Evolutionary conservation across 1,140 invertebrate species (phyloP).

Genomic region (Hypsibius dujardini): DNA sequence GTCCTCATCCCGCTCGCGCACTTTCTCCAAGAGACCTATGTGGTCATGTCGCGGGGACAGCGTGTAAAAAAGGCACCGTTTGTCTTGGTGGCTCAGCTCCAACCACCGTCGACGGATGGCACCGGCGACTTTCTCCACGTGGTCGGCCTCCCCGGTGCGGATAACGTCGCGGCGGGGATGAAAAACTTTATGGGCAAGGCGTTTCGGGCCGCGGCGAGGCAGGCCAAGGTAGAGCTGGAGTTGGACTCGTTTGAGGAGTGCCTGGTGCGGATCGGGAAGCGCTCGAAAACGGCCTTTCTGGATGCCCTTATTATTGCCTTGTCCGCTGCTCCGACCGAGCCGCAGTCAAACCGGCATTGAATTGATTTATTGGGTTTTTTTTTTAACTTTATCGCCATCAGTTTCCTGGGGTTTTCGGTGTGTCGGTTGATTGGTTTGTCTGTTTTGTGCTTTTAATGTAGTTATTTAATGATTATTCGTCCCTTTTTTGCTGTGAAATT

Average conservation of each 20-base stretch:
- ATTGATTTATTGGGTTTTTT: too few relatives aligned
- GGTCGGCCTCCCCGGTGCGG: not conserved
- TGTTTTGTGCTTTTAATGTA: too few relatives aligned
- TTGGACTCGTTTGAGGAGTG: not conserved
- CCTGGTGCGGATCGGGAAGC: not conserved
- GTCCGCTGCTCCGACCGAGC: too few relatives aligned
- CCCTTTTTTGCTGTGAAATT: too few relatives aligned
- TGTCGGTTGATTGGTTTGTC: too few relatives aligned
- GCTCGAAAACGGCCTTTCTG: not conserved
- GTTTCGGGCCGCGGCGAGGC: not conserved
- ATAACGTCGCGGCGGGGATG: not conserved
- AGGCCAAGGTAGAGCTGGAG: not conserved
- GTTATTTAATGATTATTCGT: too few relatives aligned
- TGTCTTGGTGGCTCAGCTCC: not conserved
- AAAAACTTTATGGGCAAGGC: not conserved
- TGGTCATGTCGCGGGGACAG: not conserved
- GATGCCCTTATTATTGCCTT: too few relatives aligned
- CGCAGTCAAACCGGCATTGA: too few relatives aligned
- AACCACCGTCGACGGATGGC: not conserved
- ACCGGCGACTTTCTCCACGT: not conserved
- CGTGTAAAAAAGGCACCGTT: not conserved
- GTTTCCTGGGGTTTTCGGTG: too few relatives aligned
- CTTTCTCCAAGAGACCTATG: not conserved
- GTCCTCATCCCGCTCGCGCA: constrained; percentile 1
- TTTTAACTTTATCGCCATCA: too few relatives aligned